phyloP scores from a whole-genome alignment of 2,113 vertebrate species.

The Ceyx cyanopectus region DNA sequence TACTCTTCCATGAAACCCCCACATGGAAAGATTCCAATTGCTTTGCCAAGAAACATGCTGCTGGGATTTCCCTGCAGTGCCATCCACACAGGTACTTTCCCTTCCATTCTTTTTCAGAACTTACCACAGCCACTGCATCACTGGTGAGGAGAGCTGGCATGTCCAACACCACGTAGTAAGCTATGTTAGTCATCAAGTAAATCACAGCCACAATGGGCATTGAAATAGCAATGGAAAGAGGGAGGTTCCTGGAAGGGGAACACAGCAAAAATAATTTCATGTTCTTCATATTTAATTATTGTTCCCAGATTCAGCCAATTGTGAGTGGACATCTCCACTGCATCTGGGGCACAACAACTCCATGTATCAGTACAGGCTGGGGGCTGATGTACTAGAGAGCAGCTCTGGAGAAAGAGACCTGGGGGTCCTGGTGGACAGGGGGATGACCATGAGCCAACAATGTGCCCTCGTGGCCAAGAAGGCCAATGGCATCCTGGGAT shows the following conservation, averaged over 20 bases:
- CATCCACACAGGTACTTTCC: neutral
- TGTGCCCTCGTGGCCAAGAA: too few relatives aligned
- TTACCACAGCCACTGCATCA: conserved; percentile 87
- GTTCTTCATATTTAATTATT: neutral
- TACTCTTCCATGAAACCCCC: neutral
- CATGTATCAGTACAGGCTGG: too few relatives aligned
- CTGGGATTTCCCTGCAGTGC: neutral
- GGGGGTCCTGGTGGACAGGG: too few relatives aligned
- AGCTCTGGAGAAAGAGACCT: too few relatives aligned
- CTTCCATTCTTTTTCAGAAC: neutral
- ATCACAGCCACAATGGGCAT: conserved; percentile 85
- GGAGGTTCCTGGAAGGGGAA: conserved; percentile 81
- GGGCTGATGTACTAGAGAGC: too few relatives aligned
- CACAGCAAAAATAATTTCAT: neutral
- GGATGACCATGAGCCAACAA: too few relatives aligned
- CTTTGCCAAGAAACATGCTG: neutral
- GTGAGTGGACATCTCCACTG: neutral
- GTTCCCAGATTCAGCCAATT: neutral
- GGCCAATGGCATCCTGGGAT: too few relatives aligned
- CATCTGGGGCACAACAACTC: too few relatives aligned
- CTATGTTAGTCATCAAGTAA: conserved; percentile 88
- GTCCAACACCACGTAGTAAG: conserved; percentile 85
- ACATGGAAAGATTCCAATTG: neutral
- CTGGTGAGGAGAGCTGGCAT: conserved; percentile 83
- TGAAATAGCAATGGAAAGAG: conserved; percentile 84